Evolutionary conservation across 2,113 vertebrate species (phyloP), one percentile per base, ranked within the genome.

Genomic region (Tonatia bakeri): DNA sequence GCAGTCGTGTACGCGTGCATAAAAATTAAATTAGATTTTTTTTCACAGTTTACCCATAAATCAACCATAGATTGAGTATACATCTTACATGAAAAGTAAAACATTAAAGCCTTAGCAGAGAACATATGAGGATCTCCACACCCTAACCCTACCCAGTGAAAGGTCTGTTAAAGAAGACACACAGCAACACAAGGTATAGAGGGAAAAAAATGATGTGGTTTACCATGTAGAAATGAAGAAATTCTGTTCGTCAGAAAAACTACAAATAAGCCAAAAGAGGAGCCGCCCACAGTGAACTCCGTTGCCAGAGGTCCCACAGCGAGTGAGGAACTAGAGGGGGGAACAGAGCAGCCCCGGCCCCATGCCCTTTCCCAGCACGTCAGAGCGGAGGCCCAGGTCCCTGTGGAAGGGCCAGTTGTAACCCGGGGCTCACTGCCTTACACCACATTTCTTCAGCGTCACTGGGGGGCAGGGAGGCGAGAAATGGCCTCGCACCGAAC

Each of bases 381-480:
- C 43, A 8, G 56, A 31, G 3, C 19, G 1, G 17, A 4, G 45
- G 1, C 1, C 4, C 0, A 24, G 13, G 26, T 36, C 47, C 45
- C 28, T 33, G 3, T 4, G 16, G 77, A 88, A 45, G 8, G 56
- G 7, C 38, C 8, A 8, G 2, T 10, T 7, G 0, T 9, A 6
- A 7, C 16, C 3, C 0, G 0, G 4, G 54, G 4, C 7, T 77
- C 38, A 11, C 1, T 70, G 1, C 2, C 15, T 36, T 17, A n/a
- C 1, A 8, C 59, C 2, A 0, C 5, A 24, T 75, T 56, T 33
- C 64, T n/a, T 50, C 24, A 47, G 36, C 9, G 12, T 24, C 3
- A 4, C 24, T 5, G 14, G 26, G 43, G 20, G 16, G 8, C 11
- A 13, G 1, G n/a, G 22, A 1, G 38, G 45, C 26, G 9, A 26